phyloP scores from a whole-genome alignment of 2,113 vertebrate genomes.

The Edolisoma coerulescens region DNA sequence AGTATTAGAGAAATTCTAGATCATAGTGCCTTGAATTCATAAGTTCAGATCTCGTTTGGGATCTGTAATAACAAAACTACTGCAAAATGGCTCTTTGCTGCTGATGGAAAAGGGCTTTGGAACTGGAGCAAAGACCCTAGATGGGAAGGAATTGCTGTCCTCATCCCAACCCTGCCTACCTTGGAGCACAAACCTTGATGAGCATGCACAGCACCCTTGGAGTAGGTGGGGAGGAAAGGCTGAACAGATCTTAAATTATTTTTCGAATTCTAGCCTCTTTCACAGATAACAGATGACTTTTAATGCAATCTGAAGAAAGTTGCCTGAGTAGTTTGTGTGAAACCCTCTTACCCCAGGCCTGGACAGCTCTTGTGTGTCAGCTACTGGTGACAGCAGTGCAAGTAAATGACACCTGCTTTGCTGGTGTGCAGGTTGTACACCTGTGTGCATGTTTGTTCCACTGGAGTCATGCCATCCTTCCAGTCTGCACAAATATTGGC shows the following conservation, averaged over 20 bases:
- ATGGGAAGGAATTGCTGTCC: background rate
- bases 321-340: background rate
- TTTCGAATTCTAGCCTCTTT: background rate
- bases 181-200: background rate
- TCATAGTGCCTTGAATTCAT: background rate
- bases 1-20: background rate
- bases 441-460: rapidly evolving
- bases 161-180: background rate
- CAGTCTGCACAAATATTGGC: background rate
- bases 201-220: background rate
- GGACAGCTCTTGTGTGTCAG: background rate
- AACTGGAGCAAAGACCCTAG: background rate
- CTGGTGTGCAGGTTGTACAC: background rate
- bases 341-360: background rate
- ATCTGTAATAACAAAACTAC: background rate
- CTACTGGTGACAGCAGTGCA: background rate
- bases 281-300: background rate
- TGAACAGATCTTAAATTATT: background rate
- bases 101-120: background rate
- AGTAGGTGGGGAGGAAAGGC: background rate
- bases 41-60: background rate
- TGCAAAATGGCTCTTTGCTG: background rate
- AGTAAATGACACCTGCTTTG: background rate
- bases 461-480: background rate
- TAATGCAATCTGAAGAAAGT: background rate